Conservation (phyloP, 92 coral and sea anemone genomes). For the Epizoanthus scotinus region DNA sequence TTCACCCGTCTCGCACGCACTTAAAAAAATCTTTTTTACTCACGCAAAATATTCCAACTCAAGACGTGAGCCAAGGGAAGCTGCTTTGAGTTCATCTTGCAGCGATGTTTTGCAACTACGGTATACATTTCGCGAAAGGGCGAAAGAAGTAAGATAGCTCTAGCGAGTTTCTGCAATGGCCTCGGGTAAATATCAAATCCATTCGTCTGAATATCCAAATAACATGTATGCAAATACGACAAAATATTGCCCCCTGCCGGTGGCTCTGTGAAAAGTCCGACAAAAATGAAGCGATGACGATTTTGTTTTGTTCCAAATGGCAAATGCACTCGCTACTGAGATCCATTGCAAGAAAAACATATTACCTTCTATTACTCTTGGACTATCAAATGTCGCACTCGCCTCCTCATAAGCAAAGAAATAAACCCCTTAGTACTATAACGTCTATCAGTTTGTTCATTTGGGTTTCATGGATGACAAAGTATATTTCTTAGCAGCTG, state of each 20-base stretch:
- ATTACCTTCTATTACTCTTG: no score
- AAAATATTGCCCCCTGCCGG: constrained; percentile 48
- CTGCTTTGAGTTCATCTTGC: background rate
- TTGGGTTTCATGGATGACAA: background rate
- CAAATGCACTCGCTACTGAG: no score
- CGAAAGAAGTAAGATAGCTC: background rate
- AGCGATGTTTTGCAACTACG: background rate
- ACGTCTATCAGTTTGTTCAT: no score
- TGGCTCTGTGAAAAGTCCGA: constrained; percentile 28
- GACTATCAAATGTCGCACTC: no score
- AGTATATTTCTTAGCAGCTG: constrained; percentile 25
- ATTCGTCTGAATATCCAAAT: constrained; percentile 31
- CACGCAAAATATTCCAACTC: constrained; percentile 8
- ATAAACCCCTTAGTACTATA: no score
- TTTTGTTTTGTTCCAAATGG: constrained; percentile 12
- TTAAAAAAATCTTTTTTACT: constrained; percentile 1
- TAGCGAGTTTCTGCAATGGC: constrained; percentile 3
- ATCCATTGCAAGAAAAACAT: no score
- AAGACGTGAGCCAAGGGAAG: constrained; percentile 9
- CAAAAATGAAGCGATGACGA: constrained; percentile 1
- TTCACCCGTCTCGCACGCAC: constrained; percentile 40
- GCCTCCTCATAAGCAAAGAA: no score
- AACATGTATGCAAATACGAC: constrained; percentile 40
- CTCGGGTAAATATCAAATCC: constrained; percentile 34
- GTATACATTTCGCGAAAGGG: constrained; percentile 24